Conservation (phyloP, 1,140 invertebrate genomes). For the Ruditapes philippinarum region DNA sequence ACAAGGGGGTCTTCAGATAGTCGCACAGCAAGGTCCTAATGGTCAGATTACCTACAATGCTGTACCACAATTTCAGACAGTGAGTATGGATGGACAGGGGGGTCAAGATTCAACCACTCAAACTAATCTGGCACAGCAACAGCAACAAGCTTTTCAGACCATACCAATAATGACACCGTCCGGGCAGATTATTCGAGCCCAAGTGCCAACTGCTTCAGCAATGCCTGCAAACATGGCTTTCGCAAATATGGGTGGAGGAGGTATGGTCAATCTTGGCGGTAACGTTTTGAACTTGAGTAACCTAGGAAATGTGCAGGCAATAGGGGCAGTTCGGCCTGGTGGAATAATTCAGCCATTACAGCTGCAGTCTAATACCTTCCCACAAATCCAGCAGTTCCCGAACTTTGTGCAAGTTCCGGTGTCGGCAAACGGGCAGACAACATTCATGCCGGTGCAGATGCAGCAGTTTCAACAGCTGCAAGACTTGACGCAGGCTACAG, state of each 20-base stretch:
- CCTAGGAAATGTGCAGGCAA: constrained; percentile 28
- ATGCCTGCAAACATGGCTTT: constrained; percentile 7
- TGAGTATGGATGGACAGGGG: constrained; percentile 41
- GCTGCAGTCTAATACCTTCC: constrained; percentile 18
- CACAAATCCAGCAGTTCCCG: constrained; percentile 56
- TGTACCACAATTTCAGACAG: constrained; percentile 57
- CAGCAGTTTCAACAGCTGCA: constrained; percentile 32
- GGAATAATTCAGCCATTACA: constrained; percentile 60
- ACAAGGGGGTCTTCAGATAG: constrained; percentile 52
- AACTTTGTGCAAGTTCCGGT: constrained; percentile 63
- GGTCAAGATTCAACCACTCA: constrained; percentile 12
- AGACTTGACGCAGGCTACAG: constrained; percentile 5
- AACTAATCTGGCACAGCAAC: neutral
- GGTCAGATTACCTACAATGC: constrained; percentile 56
- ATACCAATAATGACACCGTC: constrained; percentile 60
- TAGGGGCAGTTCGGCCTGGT: constrained; percentile 48
- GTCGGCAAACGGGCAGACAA: constrained; percentile 57
- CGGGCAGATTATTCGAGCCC: constrained; percentile 60
- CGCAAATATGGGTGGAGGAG: constrained; percentile 25
- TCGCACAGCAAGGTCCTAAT: constrained; percentile 60
- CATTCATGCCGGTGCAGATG: constrained; percentile 55
- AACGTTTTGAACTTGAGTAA: constrained; percentile 48
- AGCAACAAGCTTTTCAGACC: constrained; percentile 38
- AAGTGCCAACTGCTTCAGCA: constrained; percentile 33
- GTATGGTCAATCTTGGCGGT: constrained; percentile 58